Evolutionary conservation across 2,797 vertebrate species (phyloP).

Genomic region (Myotis planiceps): DNA sequence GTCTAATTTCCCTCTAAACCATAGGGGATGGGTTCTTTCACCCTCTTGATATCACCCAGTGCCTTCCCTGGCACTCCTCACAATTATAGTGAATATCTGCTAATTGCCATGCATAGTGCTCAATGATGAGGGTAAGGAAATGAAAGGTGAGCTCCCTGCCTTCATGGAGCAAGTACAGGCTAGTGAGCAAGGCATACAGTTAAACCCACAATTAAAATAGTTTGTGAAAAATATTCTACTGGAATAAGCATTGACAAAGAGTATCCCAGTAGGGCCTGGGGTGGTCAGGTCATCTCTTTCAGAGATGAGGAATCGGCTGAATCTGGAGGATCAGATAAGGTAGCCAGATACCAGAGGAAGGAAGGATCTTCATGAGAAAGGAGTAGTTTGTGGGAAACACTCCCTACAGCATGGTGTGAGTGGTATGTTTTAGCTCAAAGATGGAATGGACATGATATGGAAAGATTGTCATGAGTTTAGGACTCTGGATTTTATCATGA

Average conservation of each 20-base stretch:
- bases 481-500: background rate
- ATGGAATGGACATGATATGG: too few relatives aligned
- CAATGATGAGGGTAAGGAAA: background rate
- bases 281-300: background rate
- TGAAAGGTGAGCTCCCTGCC: background rate
- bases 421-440: background rate
- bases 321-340: background rate
- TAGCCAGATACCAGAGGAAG: background rate
- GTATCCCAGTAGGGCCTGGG: background rate
- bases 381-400: background rate
- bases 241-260: background rate
- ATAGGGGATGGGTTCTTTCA: rapidly evolving
- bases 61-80: background rate
- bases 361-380: background rate
- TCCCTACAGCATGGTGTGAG: background rate
- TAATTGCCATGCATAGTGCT: background rate
- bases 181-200: background rate
- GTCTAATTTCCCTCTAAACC: background rate
- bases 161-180: background rate
- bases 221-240: background rate
- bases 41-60: background rate
- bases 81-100: background rate
- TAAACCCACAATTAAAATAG: background rate
- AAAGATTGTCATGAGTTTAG: background rate
- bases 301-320: background rate